Conservation (phyloP, 2,113 vertebrate genomes). For the Lepus americanus region DNA sequence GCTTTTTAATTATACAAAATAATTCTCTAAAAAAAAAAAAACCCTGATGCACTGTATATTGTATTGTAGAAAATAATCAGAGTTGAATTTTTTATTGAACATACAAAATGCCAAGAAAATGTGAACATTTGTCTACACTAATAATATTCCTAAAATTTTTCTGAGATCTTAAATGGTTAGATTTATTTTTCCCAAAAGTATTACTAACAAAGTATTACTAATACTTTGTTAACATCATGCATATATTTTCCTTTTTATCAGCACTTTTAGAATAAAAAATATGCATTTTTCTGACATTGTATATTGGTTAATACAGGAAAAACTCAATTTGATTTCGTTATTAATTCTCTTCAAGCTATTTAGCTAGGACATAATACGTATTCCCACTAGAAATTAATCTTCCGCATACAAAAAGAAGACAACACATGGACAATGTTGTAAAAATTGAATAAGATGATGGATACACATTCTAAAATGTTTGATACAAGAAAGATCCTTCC, state of each 20-base stretch:
- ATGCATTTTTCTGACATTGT: accelerated
- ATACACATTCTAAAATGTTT: neutral
- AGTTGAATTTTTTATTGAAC: neutral
- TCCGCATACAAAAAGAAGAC: neutral
- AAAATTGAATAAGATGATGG: neutral
- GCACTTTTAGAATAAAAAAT: neutral
- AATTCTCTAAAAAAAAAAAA: too few species aligned
- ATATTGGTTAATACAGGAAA: neutral
- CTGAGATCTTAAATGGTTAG: neutral
- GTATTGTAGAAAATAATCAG: neutral
- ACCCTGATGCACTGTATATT: too few species aligned
- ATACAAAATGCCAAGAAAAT: neutral
- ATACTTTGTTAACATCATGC: neutral
- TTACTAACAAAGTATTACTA: too few species aligned
- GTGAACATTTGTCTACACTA: neutral
- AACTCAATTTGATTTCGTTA: neutral
- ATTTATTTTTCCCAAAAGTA: neutral
- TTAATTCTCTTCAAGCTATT: neutral
- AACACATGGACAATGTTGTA: accelerated
- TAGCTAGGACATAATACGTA: neutral
- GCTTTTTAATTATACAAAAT: too few species aligned
- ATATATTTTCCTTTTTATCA: neutral
- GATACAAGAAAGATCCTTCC: neutral
- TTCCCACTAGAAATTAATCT: neutral
- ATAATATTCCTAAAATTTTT: neutral